Base-by-base conservation (phyloP, 2,113 vertebrate genomes). In the Dinomys branickii region DNA sequence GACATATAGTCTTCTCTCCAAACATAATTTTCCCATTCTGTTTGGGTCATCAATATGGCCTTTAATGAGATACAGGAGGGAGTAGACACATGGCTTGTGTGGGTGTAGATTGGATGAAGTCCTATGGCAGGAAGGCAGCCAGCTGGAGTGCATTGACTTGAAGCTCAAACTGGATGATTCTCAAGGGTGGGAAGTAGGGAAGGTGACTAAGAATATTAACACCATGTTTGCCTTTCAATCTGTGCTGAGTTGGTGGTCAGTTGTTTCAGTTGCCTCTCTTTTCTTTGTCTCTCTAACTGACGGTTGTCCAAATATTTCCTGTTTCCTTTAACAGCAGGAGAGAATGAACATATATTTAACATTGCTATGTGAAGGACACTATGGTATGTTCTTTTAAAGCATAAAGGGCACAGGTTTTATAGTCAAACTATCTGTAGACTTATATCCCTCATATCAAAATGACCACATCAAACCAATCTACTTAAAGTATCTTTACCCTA, bases 41-140 rank as follows among this genome's bases (percentile, higher is more conserved):
- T 94, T 97, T 97, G 86, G 91, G 92, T 97, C 86, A n/a, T 93
- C 93, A 96, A 61, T 67, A 81, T 94, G 58, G 41, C 73, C 73
- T 96, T 96, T 95, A 98, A 97, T 94, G 94, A 97, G 89, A 95
- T 87, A 58, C 95, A 93, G 91, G 59, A 93, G 93, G 86, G 91
- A 94, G 91, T 61, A 93, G 95, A 97, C 95, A 90, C 93, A 95
- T 94, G 96, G 97, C 59, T 89, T 94, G 86, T 96, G 94, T 96
- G 96, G 95, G 97, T 77, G 95, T 97, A 80, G 20, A 91, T 94
- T 97, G 97, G 96, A 93, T 93, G 83, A 44, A 96, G 73, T 91
- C 91, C 78, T 94, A 10, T 38, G 58, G 67, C 26, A 33, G 86
- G 83, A 95, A 95, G 80, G 59, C 69, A 96, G 93, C 97, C 97